Evolutionary conservation across 2,797 vertebrate species (phyloP).

Genomic region (Oreortyx pictus): DNA sequence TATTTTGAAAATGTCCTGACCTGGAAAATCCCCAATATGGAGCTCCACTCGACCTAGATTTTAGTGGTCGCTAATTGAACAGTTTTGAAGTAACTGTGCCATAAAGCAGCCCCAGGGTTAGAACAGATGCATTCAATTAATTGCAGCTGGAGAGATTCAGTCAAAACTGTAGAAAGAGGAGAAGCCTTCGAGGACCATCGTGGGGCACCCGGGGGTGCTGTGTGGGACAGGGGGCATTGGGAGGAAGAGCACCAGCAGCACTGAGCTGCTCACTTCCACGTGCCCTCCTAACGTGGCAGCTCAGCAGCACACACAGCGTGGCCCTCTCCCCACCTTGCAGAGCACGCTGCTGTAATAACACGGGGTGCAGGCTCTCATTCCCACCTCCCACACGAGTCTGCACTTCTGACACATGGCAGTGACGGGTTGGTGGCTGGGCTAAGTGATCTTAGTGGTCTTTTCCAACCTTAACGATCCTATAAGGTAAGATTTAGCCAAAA

Average conservation of each 20-base stretch:
- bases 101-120: constrained; percentile 84
- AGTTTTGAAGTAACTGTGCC: constrained; percentile 93
- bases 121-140: constrained; percentile 91
- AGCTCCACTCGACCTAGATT: constrained; percentile 85
- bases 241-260: background rate
- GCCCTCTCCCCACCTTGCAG: background rate
- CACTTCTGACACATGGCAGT: background rate
- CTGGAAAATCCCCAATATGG: constrained; percentile 80
- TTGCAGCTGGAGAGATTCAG: constrained; percentile 86
- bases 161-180: constrained; percentile 44
- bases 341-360: accelerated
- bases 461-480: too few species aligned
- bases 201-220: background rate
- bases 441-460: too few species aligned
- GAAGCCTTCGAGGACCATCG: constrained; percentile 46
- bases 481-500: background rate
- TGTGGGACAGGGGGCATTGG: background rate
- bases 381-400: accelerated
- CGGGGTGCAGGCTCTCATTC: background rate
- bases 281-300: background rate
- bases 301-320: background rate
- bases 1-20: constrained; percentile 75
- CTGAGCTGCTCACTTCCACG: background rate
- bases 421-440: too few species aligned
- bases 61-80: constrained; percentile 91